Percentiles rank a stretch among this genome's conserved stretches.
Conservation (phyloP, 1,140 invertebrate species). For the Rhysida immarginata region DNA sequence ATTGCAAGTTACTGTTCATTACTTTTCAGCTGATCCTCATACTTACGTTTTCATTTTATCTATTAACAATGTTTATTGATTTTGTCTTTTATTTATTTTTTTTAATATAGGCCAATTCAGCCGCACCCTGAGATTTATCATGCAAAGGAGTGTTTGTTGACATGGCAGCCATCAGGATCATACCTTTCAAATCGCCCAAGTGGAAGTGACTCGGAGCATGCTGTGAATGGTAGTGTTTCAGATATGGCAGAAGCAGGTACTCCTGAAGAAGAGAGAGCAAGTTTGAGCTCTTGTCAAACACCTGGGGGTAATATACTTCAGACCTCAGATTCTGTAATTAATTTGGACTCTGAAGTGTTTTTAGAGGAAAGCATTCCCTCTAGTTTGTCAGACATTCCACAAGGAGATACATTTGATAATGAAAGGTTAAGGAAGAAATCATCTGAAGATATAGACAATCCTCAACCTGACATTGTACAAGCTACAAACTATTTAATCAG, state of each 20-base stretch:
- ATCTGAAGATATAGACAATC: too few species aligned
- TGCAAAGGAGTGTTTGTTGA: constrained; percentile 15
- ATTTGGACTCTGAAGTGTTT: not conserved
- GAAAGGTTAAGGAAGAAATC: too few species aligned
- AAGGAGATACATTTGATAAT: too few species aligned
- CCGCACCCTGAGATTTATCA: constrained; percentile 32
- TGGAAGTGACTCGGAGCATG: constrained; percentile 6
- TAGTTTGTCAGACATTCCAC: too few species aligned
- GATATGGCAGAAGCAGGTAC: constrained; percentile 4
- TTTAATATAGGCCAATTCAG: constrained; percentile 7
- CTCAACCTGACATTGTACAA: too few species aligned
- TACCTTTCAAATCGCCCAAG: not conserved
- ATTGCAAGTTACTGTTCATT: too few species aligned
- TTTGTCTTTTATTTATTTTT: not conserved
- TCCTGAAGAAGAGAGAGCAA: not conserved
- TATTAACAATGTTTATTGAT: not conserved
- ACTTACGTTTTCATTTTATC: too few species aligned
- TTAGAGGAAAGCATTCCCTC: too few species aligned
- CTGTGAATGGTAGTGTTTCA: constrained; percentile 8
- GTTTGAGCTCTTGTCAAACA: not conserved
- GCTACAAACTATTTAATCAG: too few species aligned
- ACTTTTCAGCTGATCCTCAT: too few species aligned
- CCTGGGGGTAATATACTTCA: not conserved
- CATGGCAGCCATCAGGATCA: not conserved
- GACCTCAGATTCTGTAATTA: not conserved